A percentile compares a stretch with the other conserved stretches of the same genome.
Evolutionary conservation across 1,140 invertebrate genomes (phyloP).

Genomic region (Drosophila sp.): DNA sequence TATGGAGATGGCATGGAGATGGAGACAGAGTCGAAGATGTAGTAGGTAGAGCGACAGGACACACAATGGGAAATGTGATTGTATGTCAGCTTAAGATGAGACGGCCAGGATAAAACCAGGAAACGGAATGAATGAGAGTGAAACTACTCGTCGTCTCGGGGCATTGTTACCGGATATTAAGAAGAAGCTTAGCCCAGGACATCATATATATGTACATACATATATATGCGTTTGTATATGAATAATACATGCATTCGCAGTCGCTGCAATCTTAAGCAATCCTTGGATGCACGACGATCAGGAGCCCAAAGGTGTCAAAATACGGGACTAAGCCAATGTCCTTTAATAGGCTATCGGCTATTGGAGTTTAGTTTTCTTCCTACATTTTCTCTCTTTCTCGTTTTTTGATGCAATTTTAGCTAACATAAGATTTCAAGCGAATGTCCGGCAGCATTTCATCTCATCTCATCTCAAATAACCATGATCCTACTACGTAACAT

Average conservation of each 20-base stretch:
- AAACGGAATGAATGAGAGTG: constrained; percentile 51
- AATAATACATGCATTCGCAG: background rate
- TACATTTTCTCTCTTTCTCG: too few species aligned
- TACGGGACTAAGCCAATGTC: constrained; percentile 79
- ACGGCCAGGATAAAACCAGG: constrained; percentile 61
- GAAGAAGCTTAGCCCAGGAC: constrained; percentile 56
- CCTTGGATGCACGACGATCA: background rate
- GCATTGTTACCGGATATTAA: constrained; percentile 72
- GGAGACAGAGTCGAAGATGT: background rate
- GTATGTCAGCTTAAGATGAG: constrained; percentile 72
- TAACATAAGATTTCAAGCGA: constrained; percentile 37
- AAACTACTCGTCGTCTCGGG: constrained; percentile 33
- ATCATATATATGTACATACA: background rate
- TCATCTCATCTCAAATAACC: constrained; percentile 50
- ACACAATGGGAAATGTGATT: constrained; percentile 78
- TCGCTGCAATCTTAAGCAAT: constrained; percentile 28
- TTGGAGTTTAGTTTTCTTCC: background rate
- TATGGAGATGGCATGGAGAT: background rate
- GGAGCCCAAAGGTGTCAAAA: constrained; percentile 75
- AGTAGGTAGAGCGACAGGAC: constrained; percentile 51
- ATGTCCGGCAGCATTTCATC: background rate
- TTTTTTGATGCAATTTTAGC: constrained; percentile 72
- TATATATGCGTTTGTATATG: too few species aligned
- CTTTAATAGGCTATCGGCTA: constrained; percentile 61
- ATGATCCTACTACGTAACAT: constrained; percentile 7